Base-by-base conservation (phyloP, 2,888 invertebrate species). In the Campaea margaritaria region DNA sequence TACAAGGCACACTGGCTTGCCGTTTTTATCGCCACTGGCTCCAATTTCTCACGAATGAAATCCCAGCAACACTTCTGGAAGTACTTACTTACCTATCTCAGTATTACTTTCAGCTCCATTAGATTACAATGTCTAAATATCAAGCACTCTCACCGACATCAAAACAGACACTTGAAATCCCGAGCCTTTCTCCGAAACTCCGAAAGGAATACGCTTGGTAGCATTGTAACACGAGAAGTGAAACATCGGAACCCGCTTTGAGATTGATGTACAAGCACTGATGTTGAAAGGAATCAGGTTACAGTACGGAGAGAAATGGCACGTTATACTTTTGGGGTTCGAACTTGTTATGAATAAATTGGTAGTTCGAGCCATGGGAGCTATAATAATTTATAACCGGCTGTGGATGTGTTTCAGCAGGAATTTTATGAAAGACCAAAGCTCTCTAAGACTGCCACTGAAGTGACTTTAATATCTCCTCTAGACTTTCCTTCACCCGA, bases 241-340 rank as follows among this genome's bases (percentile, higher is more conserved):
- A 61, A 68, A 65, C 54, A 64, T 59, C 46, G 63, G 54, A 60
- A 65, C 54, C 49, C 56, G 62, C 60, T 51, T 55, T 56, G 51
- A 56, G 61, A 65, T 64, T 68, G 60, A 62, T 65, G 63, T 62
- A 55, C 52, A 53, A 31, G 31, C 31, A 31, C 52, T 62, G 62
- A 59, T 51, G 51, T 51, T 58, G 47, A 28, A 45, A 63, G 42
- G 59, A 68, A 64, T 68, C 65, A 53, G 39, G 56, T 68, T 65
- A 65, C 67, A 7, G 43, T 42, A 54, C 31, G 8, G 9, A 31
- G 31, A 31, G 31, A 31, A 31, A 31, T 49, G 50, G 49, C 50
- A 58, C 51, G 53, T 36, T 50, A 54, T 41, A 50, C 43, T 13
- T 60, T 47, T 28, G 16, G 51, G 38, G 47, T 55, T 31, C 31